A percentile compares a stretch with the other conserved stretches of the same genome.
phyloP scores from a whole-genome alignment of 2,113 vertebrate species.

The Indicator maculatus region DNA sequence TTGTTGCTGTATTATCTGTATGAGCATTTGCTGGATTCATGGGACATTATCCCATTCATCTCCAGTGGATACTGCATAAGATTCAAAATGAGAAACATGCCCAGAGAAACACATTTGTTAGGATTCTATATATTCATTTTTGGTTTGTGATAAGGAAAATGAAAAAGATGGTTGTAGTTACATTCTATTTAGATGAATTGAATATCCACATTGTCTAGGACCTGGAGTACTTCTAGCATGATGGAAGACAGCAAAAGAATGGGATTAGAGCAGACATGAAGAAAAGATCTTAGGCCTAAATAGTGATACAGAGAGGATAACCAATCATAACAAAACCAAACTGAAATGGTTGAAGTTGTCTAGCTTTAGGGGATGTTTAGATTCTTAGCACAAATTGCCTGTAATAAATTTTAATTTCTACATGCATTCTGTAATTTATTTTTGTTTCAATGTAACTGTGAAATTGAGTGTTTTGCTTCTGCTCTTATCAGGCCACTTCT shows the following conservation, averaged over 20 bases:
- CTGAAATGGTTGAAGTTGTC: neutral
- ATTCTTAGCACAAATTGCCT: slow-evolving; percentile 41
- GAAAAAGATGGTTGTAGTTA: neutral
- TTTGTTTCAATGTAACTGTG: slow-evolving; percentile 59
- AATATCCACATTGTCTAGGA: neutral
- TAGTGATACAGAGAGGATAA: neutral
- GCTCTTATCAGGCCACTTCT: slow-evolving; percentile 59
- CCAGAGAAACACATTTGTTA: neutral
- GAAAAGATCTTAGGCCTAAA: slow-evolving; percentile 23
- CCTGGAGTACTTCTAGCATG: neutral
- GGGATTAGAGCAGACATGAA: neutral
- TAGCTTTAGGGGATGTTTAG: slow-evolving; percentile 24
- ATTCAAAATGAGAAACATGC: neutral
- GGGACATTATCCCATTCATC: neutral
- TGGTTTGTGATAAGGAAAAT: neutral
- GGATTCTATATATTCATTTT: neutral
- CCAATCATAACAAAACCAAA: neutral
- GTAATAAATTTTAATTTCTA: slow-evolving; percentile 66
- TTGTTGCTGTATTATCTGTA: neutral
- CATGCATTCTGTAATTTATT: slow-evolving; percentile 43
- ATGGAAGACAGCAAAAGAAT: slow-evolving; percentile 6
- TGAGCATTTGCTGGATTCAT: neutral
- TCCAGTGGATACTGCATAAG: neutral
- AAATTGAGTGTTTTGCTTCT: slow-evolving; percentile 68
- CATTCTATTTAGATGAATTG: slow-evolving; percentile 28